Percentiles rank a stretch among this genome's conserved stretches.
phyloP scores from a whole-genome alignment of 2,797 vertebrate genomes.

The Argyrosomus regius region DNA sequence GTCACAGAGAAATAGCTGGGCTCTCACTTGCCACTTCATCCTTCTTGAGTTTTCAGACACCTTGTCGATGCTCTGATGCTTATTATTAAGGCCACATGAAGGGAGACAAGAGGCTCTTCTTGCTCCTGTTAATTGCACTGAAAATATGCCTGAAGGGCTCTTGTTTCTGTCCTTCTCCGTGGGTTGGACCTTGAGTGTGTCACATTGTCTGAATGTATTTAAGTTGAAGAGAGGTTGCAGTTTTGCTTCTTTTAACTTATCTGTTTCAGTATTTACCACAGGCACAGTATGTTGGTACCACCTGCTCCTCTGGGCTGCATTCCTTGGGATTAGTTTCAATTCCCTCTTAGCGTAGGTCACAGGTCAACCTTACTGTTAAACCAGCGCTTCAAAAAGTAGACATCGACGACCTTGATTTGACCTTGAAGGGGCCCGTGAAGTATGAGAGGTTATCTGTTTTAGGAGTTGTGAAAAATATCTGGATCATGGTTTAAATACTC shows the following conservation, averaged over 20 bases:
- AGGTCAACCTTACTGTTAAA: constrained; percentile 56
- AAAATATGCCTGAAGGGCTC: not conserved
- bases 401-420: constrained; percentile 24
- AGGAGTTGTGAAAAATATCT: constrained; percentile 3
- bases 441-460: not conserved
- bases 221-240: not conserved
- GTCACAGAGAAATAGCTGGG: not conserved
- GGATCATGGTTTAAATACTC: not conserved
- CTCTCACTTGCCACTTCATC: not conserved
- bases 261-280: constrained; percentile 62
- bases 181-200: not conserved
- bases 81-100: not conserved
- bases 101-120: constrained; percentile 16
- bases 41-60: constrained; percentile 8
- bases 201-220: constrained; percentile 1
- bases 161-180: not conserved
- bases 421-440: constrained; percentile 37
- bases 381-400: constrained; percentile 40
- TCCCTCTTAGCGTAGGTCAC: constrained; percentile 52
- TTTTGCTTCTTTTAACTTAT: constrained; percentile 10
- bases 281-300: constrained; percentile 59
- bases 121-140: not conserved
- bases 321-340: constrained; percentile 70
- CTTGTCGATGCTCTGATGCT: constrained; percentile 10
- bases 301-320: constrained; percentile 61